Evolutionary conservation across 2,797 vertebrate genomes (phyloP), one percentile per base, ranked within the genome.

Genomic region (Tapera naevia): DNA sequence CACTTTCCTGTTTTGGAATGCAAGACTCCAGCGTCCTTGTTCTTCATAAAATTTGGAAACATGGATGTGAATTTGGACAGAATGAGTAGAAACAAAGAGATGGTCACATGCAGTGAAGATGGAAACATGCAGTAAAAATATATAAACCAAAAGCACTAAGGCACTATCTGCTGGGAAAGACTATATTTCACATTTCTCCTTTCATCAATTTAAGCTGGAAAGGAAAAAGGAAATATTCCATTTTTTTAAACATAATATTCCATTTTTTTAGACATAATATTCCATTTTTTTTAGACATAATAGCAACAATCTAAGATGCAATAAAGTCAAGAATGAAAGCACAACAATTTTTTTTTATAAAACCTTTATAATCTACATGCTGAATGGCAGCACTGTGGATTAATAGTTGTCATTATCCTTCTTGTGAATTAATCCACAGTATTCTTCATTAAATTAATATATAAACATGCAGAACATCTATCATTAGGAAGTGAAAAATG

Each of bases 1-100:
- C 94, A 98, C 96, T 98, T 93, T 98, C 97, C 97, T 98, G 98
- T 97, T 97, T 96, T 79, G 98, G 97, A 96, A 97, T 96, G 94
- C 95, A 95, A 96, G 96, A 93, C 89, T 97, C 96, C 96, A 97
- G 88, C 95, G 94, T 98, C 98, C 98, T 98, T 97, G 97, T 98
- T 98, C 98, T 98, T 98, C 97, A 96, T 95, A 97, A 94, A 86
- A 89, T 97, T 94, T 97, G 97, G 95, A 95, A 97, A 98, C 95
- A 98, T 97, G 97, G 98, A 97, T 93, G 93, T 97, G 97, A 97
- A 96, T 94, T 94, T 95, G 80, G 94, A 96, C 43, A 84, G 86
- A 97, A 95, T 96, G 85, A 93, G 95, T 75, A 96, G 93, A 98
- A 96, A 97, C 86, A 97, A 82, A 98, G 86, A 97, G 94, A 97